Conservation (phyloP, 2,113 vertebrate genomes). For the Gambusia affinis region DNA sequence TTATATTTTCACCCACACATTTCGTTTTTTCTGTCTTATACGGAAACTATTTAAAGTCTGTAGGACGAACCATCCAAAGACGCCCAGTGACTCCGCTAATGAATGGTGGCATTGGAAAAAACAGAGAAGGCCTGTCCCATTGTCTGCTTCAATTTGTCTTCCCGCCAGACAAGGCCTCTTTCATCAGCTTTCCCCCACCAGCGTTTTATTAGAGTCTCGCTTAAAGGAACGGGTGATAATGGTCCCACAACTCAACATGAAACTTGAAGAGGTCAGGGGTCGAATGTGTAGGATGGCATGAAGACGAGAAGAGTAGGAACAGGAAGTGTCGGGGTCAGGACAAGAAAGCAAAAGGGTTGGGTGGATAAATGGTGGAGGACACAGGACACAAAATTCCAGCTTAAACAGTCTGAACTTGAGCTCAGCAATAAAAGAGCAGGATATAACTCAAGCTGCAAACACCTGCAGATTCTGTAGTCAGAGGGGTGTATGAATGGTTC, state of each 20-base stretch:
- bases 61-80: conserved; percentile 47
- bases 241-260: conserved; percentile 50
- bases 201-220: conserved; percentile 45
- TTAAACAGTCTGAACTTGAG: conserved; percentile 58
- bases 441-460: conserved; percentile 19
- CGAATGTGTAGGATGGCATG: conserved; percentile 45
- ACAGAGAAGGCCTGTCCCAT: conserved; percentile 38
- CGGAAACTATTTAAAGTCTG: too few relatives aligned
- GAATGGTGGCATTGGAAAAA: conserved; percentile 49
- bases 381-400: conserved; percentile 13
- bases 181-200: conserved; percentile 40
- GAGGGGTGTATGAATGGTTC: too few relatives aligned
- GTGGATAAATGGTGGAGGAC: conserved; percentile 30
- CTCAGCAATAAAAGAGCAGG: conserved; percentile 28
- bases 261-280: conserved; percentile 54
- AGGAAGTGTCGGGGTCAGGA: conserved; percentile 63
- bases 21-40: conserved; percentile 18
- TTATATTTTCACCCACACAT: conserved; percentile 45
- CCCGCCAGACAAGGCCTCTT: conserved; percentile 64
- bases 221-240: conserved; percentile 39
- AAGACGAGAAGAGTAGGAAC: conserved; percentile 54
- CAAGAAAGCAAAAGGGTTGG: conserved; percentile 27
- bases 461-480: conserved; percentile 25
- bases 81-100: conserved; percentile 58
- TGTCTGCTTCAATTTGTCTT: conserved; percentile 62